Evolutionary conservation across 2,888 invertebrate species (phyloP).

Genomic region (Trissonchulus latispiculum): DNA sequence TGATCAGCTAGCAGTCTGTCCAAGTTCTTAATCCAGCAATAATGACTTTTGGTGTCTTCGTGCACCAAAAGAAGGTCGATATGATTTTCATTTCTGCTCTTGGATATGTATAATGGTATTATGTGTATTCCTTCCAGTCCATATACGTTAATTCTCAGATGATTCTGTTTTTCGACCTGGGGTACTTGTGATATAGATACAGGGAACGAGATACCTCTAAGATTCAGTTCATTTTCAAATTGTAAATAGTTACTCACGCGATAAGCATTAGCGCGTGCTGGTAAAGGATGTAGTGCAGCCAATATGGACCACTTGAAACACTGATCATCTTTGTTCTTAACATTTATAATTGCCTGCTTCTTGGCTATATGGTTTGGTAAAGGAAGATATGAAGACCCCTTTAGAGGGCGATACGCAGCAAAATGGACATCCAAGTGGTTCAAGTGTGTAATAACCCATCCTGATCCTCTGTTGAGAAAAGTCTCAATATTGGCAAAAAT

Average conservation of each 20-base stretch:
- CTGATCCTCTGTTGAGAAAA: not conserved
- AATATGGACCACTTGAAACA: not conserved
- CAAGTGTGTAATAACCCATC: not conserved
- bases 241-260: not conserved
- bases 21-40: no score
- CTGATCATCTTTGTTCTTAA: not conserved
- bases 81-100: not conserved
- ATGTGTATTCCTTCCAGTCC: not conserved
- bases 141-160: not conserved
- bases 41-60: not conserved
- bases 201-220: not conserved
- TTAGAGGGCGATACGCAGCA: not conserved
- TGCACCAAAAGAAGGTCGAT: not conserved
- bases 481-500: constrained; percentile 1
- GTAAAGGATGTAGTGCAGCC: not conserved
- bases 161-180: not conserved
- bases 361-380: not conserved
- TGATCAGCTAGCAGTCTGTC: no score
- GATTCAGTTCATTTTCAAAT: not conserved
- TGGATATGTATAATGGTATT: not conserved
- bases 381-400: not conserved
- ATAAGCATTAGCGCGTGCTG: not conserved
- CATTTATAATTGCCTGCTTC: not conserved
- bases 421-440: not conserved
- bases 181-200: not conserved